These are phyloP conservation scores for Leptinotarsa undecemlineata DNA, from an alignment of 1,140 invertebrate genomes.

Conservation along the genomic window DNA sequence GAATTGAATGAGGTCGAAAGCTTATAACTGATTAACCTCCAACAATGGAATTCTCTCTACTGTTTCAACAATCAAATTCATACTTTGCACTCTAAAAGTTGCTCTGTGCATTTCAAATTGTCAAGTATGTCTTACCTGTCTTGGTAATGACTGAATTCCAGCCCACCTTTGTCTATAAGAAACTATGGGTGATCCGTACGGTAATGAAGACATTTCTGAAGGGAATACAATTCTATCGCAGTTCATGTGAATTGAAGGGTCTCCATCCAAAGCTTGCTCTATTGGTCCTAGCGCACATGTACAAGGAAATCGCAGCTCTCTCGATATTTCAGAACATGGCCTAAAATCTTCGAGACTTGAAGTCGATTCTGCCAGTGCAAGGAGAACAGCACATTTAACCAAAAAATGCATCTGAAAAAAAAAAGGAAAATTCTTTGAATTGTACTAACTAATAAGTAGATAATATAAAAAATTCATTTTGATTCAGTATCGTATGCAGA, in stretches of 20 bases:
- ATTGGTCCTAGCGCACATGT: slow-evolving; percentile 59
- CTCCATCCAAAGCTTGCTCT: slow-evolving; percentile 53
- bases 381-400: background rate
- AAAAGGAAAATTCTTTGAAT: background rate
- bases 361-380: background rate
- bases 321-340: slow-evolving; percentile 68
- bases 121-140: slow-evolving; percentile 61
- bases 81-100: background rate
- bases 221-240: slow-evolving; percentile 83
- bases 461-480: too few species aligned
- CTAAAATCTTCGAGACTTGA: slow-evolving; percentile 15
- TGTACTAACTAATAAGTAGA: too few species aligned
- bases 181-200: slow-evolving; percentile 74
- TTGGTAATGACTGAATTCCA: slow-evolving; percentile 78
- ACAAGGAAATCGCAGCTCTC: slow-evolving; percentile 67
- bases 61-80: background rate
- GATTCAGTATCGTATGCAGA: too few species aligned
- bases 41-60: too few species aligned
- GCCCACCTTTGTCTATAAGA: slow-evolving; percentile 75
- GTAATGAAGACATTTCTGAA: slow-evolving; percentile 71
- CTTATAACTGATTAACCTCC: too few species aligned
- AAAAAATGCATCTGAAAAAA: background rate
- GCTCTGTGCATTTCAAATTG: background rate
- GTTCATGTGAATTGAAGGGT: slow-evolving; percentile 66
- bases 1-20: too few species aligned